phyloP scores from a whole-genome alignment of 1,140 invertebrate species.

The Lasaia peninsularis region DNA sequence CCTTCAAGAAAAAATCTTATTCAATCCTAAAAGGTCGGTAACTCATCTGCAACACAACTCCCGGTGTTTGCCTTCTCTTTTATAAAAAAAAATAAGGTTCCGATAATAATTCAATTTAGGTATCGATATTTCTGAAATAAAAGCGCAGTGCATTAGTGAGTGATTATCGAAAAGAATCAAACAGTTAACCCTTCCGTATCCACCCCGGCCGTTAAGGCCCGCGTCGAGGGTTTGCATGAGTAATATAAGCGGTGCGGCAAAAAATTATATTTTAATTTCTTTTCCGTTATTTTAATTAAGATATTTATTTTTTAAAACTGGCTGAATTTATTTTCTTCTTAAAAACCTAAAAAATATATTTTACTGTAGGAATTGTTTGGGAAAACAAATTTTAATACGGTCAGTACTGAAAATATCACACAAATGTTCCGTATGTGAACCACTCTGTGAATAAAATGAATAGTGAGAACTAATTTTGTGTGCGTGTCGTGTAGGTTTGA shows the following conservation, averaged over 20 bases:
- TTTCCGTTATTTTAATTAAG: background rate
- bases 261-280: conserved; percentile 12
- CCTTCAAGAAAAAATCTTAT: too few species aligned
- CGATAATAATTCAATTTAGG: background rate
- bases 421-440: too few species aligned
- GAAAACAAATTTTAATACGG: too few species aligned
- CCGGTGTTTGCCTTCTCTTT: too few species aligned
- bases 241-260: conserved; percentile 13
- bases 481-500: too few species aligned
- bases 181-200: conserved; percentile 48
- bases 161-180: conserved; percentile 65
- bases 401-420: too few species aligned
- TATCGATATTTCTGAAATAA: conserved; percentile 15
- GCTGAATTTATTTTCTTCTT: background rate
- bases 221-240: conserved; percentile 21
- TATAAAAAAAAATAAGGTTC: too few species aligned
- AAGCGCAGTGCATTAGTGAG: conserved; percentile 52
- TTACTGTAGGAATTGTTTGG: too few species aligned
- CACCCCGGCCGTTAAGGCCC: conserved; percentile 33
- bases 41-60: too few species aligned
- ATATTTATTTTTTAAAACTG: background rate
- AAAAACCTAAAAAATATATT: background rate
- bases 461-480: too few species aligned
- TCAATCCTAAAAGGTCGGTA: too few species aligned
- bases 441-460: too few species aligned